A percentile compares a stretch with the other conserved stretches of the same genome.
phyloP scores from a whole-genome alignment of 2,113 vertebrate genomes.

The Uria aalge region DNA sequence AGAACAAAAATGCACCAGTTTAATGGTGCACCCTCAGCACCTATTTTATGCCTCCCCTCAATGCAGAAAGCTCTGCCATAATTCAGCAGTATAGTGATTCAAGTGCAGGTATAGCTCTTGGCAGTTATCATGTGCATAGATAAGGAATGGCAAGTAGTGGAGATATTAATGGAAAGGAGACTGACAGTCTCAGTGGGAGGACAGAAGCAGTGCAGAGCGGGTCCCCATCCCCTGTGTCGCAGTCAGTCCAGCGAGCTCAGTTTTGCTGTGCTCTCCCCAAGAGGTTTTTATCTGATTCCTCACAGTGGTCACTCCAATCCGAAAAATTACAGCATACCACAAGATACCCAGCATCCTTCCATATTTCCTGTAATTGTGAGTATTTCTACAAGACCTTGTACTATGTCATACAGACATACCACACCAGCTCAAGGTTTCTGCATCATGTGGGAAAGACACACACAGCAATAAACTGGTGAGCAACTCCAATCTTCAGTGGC shows the following conservation, averaged over 20 bases:
- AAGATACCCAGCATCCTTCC: background rate
- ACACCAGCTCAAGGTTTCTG: background rate
- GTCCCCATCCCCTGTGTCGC: background rate
- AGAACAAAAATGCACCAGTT: background rate
- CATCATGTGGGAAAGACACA: background rate
- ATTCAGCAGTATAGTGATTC: rapidly evolving
- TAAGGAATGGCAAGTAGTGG: background rate
- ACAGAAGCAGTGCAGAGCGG: rapidly evolving
- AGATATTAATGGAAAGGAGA: background rate
- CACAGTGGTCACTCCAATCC: background rate
- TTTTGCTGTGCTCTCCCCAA: background rate
- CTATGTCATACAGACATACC: no score
- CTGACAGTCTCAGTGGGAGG: background rate
- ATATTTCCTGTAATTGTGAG: background rate
- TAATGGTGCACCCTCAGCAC: background rate
- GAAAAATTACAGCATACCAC: background rate
- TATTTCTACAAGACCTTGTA: background rate
- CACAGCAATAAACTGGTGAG: background rate
- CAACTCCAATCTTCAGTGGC: background rate
- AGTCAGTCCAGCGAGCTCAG: background rate
- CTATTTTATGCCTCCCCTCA: rapidly evolving
- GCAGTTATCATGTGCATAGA: rapidly evolving
- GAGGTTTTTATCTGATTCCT: background rate
- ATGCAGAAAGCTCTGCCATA: rapidly evolving
- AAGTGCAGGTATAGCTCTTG: background rate